Evolutionary conservation across 2,888 invertebrate genomes (phyloP), one percentile per base, ranked within the genome.

Genomic region (Hemistola chrysoprasaria): DNA sequence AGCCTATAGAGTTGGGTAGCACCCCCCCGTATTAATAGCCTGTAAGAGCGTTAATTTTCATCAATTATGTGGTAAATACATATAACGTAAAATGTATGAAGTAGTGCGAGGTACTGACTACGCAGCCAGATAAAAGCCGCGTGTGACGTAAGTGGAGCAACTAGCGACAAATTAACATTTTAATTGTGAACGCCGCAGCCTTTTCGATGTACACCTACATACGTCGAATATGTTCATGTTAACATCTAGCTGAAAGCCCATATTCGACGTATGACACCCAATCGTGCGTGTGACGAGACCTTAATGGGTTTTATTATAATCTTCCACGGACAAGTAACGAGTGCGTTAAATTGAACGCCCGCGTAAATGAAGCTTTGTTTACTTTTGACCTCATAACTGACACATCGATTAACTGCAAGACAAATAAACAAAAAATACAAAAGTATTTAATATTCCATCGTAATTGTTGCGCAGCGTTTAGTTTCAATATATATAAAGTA

Each of bases 251-350:
- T 16, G 79, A 78, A 81, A 77, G 79, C 79, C 72, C 69, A 66
- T 51, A 55, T 53, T 53, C 52, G 42, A 51, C 52, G 55, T 42
- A 47, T 61, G 67, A 80, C 79, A 74, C 56, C 70, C 82, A 81
- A 83, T 85, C 75, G 65, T 55, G 62, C 65, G 55, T 67, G 51
- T 81, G 86, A 86, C 85, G 66, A 71, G 71, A 58, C 61, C 49
- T 65, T 84, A 83, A 84, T 85, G 58, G 80, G 80, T 71, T 16
- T 16, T 82, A 82, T 81, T 79, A 74, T 78, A 76, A 83, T 81
- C 79, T 72, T 59, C 61, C 62, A 50, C 62, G 56, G 50, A 48
- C 64, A 53, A 61, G 56, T 64, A 65, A 51, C 56, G 50, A 63
- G 64, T 69, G 56, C 55, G 65, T 65, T 70, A 71, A 71, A 78